Base-by-base conservation (phyloP, 2,113 vertebrate genomes). In the Paratilapia polleni region DNA sequence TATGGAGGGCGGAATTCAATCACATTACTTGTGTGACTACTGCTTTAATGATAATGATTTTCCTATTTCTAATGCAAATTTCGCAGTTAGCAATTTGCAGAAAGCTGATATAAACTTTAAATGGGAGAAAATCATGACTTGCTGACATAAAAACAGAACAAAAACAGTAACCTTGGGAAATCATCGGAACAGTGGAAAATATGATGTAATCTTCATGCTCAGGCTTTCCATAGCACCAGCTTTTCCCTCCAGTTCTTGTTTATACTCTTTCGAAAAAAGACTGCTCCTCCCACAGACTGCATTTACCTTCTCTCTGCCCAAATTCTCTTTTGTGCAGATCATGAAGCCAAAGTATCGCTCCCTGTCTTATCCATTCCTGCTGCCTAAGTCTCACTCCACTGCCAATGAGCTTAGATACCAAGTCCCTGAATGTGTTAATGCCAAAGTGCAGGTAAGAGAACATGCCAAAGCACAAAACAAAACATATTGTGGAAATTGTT, bases 331-430 rank as follows among this genome's bases (percentile, higher is more conserved):
- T 26, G 63, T 20, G 1, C 88, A 99, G 98, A 98, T 99, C 78
- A 97, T 99, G 97, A 99, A 99, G 91, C 95, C 97, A 80, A 99
- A 99, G 94, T 99, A 99, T 80, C 96, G 97, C 20, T 98, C 98
- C 12, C 96, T 99, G 66, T 98, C 97, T 5, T 99, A 99, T 66
- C 98, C 98, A 0, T 99, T 97, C 91, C 96, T 99, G 15, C 95
- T 99, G 83, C 98, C 98, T 3, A 99, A 99, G 93, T 97, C 98
- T 88, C 97, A 98, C 87, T 90, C 95, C 78, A 97, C 95, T 20
- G 97, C 97, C 6, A 90, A 90, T 0, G 98, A 99, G 64, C 73
- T 97, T 92, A 95, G 94, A 61, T 97, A 98, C 81, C 96, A 97
- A 87, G 97, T 99, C 54, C 97, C 98, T 0, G 97, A 93, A 14